phyloP scores from a whole-genome alignment of 2,797 vertebrate species.

The Phataginus tetradactyla region DNA sequence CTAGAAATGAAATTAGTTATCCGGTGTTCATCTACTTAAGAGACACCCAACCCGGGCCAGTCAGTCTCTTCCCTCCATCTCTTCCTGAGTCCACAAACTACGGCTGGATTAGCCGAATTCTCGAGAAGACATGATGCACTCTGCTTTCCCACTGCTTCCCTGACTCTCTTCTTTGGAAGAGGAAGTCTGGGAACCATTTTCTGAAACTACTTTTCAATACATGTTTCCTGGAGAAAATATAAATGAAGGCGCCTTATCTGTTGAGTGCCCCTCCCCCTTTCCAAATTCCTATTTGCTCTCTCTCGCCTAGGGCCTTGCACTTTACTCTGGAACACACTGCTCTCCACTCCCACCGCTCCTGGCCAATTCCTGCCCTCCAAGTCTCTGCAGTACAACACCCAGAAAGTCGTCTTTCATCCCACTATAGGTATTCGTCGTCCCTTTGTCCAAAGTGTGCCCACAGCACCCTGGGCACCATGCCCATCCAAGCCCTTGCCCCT shows the following conservation, averaged over 20 bases:
- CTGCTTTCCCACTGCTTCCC: background rate
- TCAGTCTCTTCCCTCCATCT: background rate
- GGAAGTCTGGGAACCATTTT: background rate
- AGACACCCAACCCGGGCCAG: background rate
- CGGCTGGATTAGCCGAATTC: background rate
- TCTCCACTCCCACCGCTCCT: background rate
- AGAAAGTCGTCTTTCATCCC: background rate
- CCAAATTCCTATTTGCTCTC: background rate
- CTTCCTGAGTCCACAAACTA: background rate
- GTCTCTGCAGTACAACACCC: background rate
- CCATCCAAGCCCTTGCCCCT: background rate
- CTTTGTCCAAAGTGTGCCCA: background rate
- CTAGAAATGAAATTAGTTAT: conserved; percentile 57
- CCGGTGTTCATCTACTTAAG: background rate
- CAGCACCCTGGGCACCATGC: background rate
- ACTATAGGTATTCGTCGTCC: background rate
- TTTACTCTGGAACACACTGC: background rate
- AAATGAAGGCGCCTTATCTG: background rate
- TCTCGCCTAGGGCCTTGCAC: background rate
- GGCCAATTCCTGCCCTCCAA: background rate
- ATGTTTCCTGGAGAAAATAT: background rate
- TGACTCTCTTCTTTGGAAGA: background rate
- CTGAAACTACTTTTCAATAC: background rate
- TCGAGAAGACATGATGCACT: background rate
- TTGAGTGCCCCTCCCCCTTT: background rate